These are phyloP conservation scores for Anas platyrhynchos DNA, from an alignment of 2,113 vertebrate genomes.

Conservation along the genomic window DNA sequence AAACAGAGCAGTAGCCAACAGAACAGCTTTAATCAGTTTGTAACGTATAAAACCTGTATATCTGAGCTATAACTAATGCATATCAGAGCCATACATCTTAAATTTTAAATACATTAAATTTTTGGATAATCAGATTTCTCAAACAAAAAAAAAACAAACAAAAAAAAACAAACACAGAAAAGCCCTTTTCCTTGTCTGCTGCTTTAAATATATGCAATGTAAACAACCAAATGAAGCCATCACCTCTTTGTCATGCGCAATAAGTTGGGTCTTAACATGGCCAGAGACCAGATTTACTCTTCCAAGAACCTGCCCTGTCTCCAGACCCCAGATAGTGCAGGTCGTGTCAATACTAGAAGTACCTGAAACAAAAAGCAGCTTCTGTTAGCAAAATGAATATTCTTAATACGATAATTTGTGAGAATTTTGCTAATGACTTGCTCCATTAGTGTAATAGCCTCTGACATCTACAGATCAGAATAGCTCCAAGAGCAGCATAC, in stretches of 20 bases:
- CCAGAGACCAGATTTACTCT: conserved; percentile 97
- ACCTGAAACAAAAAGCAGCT: conserved; percentile 75
- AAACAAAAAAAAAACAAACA: not conserved
- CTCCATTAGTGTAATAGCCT: not conserved
- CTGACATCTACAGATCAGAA: not conserved
- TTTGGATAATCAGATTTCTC: not conserved
- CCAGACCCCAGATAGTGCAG: conserved; percentile 98
- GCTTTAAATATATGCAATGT: not conserved
- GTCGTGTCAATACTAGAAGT: conserved; percentile 99
- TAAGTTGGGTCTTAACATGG: conserved; percentile 98
- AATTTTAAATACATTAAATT: not conserved
- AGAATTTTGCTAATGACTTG: not conserved
- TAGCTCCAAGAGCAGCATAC: not conserved
- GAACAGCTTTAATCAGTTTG: not conserved
- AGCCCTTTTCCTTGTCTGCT: not conserved
- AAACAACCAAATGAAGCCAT: not conserved
- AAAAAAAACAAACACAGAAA: not conserved
- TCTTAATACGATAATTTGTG: not conserved
- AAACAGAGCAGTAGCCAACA: not conserved
- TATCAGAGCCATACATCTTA: not conserved
- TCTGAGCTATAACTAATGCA: not conserved
- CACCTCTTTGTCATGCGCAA: conserved; percentile 99
- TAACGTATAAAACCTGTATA: not conserved
- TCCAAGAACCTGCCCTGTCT: conserved; percentile 95
- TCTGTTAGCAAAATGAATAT: not conserved